Percentiles rank a stretch among this genome's conserved stretches.
phyloP scores from a whole-genome alignment of 2,797 vertebrate genomes.

The Antennarius maculatus region DNA sequence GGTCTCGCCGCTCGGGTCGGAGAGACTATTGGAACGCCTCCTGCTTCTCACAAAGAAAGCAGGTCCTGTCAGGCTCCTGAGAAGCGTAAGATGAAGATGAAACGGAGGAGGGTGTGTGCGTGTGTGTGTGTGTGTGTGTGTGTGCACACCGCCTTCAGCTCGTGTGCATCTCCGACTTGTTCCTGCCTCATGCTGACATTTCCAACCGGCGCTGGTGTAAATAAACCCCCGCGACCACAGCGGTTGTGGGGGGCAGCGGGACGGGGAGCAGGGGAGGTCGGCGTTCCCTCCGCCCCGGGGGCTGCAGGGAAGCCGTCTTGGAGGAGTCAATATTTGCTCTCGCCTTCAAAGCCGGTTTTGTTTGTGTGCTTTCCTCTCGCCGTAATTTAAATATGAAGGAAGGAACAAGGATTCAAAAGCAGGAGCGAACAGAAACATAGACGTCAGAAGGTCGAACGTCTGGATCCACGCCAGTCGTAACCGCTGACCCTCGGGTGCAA shows the following conservation, averaged over 20 bases:
- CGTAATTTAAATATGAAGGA: no score
- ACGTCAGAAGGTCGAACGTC: no score
- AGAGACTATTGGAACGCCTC: constrained; percentile 54
- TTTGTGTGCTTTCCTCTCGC: constrained; percentile 46
- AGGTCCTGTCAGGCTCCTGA: constrained; percentile 48
- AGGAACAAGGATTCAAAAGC: no score
- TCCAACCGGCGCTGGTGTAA: constrained; percentile 61
- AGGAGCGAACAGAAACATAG: no score
- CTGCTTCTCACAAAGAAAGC: constrained; percentile 58
- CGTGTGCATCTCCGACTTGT: constrained; percentile 40
- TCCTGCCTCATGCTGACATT: constrained; percentile 45
- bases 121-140: constrained; percentile 38
- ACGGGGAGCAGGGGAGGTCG: constrained; percentile 60
- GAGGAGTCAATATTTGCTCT: constrained; percentile 77
- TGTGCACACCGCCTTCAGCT: constrained; percentile 8
- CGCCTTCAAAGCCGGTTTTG: constrained; percentile 71
- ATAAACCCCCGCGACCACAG: constrained; percentile 59
- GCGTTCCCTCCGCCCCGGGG: constrained; percentile 44
- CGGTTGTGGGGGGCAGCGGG: constrained; percentile 72
- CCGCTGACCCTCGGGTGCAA: no score
- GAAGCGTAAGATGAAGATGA: constrained; percentile 57
- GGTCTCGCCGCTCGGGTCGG: constrained; percentile 46
- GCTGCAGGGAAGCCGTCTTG: constrained; percentile 44
- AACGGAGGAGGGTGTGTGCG: constrained; percentile 61
- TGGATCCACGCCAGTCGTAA: no score